A percentile compares a stretch with the other conserved stretches of the same genome.
Conservation (phyloP, 2,797 vertebrate genomes). For the Thunnus albacares region DNA sequence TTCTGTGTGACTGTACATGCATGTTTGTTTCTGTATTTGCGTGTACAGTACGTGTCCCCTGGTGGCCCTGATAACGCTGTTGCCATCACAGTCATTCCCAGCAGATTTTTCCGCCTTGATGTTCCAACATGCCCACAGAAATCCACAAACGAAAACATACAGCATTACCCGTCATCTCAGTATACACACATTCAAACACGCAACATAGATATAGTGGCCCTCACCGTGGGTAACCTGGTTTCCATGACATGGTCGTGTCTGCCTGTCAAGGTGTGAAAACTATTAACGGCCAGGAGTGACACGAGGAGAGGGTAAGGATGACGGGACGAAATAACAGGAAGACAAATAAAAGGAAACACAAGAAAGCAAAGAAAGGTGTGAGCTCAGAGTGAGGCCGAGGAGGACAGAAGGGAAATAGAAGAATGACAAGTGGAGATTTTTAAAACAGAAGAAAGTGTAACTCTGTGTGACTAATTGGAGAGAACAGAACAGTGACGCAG, state of each 20-base stretch:
- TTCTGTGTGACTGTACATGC: constrained; percentile 1
- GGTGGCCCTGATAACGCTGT: constrained; percentile 31
- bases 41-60: constrained; percentile 11
- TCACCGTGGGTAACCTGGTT: constrained; percentile 31
- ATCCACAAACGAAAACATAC: constrained; percentile 35
- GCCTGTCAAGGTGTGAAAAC: constrained; percentile 32
- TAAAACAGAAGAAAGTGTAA: not conserved
- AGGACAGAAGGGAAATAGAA: not conserved
- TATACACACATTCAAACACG: constrained; percentile 14
- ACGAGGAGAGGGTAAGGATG: not conserved
- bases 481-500: constrained; percentile 23
- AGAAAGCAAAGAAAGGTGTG: not conserved
- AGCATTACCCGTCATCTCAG: not conserved
- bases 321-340: not conserved
- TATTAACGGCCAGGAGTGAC: not conserved
- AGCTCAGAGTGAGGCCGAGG: constrained; percentile 16
- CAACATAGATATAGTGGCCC: constrained; percentile 24
- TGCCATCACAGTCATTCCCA: constrained; percentile 51
- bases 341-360: constrained; percentile 4
- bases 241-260: constrained; percentile 17
- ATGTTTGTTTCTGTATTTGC: constrained; percentile 33
- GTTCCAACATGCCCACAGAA: constrained; percentile 45
- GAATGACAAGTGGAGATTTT: constrained; percentile 1
- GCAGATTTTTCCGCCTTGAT: constrained; percentile 29
- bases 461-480: constrained; percentile 45